These are phyloP conservation scores for Novumbra hubbsi DNA, from an alignment of 2,797 vertebrate genomes.

Conservation along the genomic window DNA sequence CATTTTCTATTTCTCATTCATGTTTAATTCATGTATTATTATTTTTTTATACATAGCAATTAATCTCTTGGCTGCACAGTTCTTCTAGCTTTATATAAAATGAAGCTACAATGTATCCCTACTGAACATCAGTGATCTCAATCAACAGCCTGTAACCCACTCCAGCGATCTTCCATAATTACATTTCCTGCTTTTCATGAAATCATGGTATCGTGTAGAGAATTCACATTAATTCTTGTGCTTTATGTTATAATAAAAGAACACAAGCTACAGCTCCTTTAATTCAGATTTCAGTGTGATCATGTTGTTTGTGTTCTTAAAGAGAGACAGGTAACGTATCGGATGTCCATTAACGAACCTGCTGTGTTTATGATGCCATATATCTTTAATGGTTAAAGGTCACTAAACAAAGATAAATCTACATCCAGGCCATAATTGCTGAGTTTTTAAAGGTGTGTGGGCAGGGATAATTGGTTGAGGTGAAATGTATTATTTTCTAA, in stretches of 20 bases:
- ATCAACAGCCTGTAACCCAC: not conserved
- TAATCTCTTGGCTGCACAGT: too few relatives aligned
- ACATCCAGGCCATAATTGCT: not conserved
- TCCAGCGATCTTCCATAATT: not conserved
- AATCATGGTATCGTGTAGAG: not conserved
- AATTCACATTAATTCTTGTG: not conserved
- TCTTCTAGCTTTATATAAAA: too few relatives aligned
- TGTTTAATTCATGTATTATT: not conserved
- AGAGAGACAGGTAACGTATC: not conserved
- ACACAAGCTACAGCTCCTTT: not conserved
- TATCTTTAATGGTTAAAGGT: not conserved
- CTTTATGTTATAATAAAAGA: not conserved
- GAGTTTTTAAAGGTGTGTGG: not conserved
- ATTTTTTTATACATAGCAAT: too few relatives aligned
- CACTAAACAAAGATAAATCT: not conserved
- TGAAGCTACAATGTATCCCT: too few relatives aligned
- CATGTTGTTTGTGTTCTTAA: constrained; percentile 1
- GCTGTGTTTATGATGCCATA: not conserved
- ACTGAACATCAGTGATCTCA: not conserved
- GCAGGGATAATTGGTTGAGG: not conserved
- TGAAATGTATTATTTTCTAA: constrained; percentile 2
- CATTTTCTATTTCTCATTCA: not conserved
- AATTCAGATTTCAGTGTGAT: not conserved
- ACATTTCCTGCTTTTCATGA: not conserved
- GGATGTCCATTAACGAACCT: not conserved